Conservation (phyloP, 2,113 vertebrate genomes). For the Cyphomyrus discorhynchus region DNA sequence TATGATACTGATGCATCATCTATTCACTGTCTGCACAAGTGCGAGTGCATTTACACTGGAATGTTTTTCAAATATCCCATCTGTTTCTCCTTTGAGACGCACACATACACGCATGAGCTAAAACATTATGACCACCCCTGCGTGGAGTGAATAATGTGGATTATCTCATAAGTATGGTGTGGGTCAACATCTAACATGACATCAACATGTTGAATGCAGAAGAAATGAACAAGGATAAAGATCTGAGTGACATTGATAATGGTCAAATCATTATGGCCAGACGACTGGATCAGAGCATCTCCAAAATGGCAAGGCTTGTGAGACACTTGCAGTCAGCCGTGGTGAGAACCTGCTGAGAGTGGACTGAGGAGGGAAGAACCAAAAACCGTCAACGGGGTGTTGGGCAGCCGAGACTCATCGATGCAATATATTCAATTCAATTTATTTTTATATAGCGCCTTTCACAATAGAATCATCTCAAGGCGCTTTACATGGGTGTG, state of each 20-base stretch:
- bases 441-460: too few relatives aligned
- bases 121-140: not conserved
- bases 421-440: not conserved
- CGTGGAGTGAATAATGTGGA: not conserved
- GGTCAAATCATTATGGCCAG: not conserved
- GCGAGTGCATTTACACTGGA: not conserved
- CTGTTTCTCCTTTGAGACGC: not conserved
- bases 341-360: not conserved
- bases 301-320: not conserved
- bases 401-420: not conserved
- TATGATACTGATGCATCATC: not conserved
- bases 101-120: not conserved
- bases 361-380: not conserved
- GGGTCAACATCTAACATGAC: not conserved
- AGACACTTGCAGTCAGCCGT: not conserved
- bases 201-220: not conserved
- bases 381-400: not conserved
- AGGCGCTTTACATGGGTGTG: too few relatives aligned
- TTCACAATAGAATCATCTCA: too few relatives aligned
- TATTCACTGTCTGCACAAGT: not conserved
- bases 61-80: not conserved
- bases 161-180: not conserved
- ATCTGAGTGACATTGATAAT: not conserved
- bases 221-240: not conserved
- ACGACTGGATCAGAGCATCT: not conserved